A percentile compares a stretch with the other conserved stretches of the same genome.
Evolutionary conservation across 1,140 invertebrate genomes (phyloP).

Genomic region (Drosophila bocqueti): DNA sequence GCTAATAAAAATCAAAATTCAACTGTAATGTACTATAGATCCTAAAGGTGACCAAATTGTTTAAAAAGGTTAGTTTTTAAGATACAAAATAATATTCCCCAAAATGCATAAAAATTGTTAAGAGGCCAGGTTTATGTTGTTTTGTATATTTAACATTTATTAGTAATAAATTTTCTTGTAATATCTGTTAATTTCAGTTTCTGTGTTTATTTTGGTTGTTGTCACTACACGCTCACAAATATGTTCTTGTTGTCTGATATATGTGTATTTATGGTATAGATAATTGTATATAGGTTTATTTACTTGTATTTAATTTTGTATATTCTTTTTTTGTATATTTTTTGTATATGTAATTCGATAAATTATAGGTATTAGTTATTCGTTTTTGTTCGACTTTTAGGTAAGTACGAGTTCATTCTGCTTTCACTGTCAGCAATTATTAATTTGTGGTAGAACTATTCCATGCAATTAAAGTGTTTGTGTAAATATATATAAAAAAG

Average conservation of each 20-base stretch:
- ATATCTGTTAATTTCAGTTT: constrained; percentile 60
- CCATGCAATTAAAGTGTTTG: constrained; percentile 27
- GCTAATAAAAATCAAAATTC: no score
- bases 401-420: constrained; percentile 31
- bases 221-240: constrained; percentile 67
- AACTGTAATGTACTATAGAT: no score
- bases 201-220: constrained; percentile 44
- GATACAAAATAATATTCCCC: neutral
- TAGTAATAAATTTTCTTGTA: constrained; percentile 69
- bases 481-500: constrained; percentile 56
- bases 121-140: neutral
- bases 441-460: constrained; percentile 17
- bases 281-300: constrained; percentile 49
- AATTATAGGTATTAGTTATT: constrained; percentile 47
- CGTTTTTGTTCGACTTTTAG: constrained; percentile 13
- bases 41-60: no score
- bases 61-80: neutral
- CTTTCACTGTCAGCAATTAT: constrained; percentile 9
- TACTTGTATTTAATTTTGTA: constrained; percentile 17
- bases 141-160: constrained; percentile 80
- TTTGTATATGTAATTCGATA: constrained; percentile 51
- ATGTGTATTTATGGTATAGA: constrained; percentile 37
- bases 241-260: constrained; percentile 71
- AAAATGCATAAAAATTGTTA: neutral
- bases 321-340: constrained; percentile 14